Evolutionary conservation across 2,797 vertebrate species (phyloP).

Genomic region (Pteronotus mesoamericanus): DNA sequence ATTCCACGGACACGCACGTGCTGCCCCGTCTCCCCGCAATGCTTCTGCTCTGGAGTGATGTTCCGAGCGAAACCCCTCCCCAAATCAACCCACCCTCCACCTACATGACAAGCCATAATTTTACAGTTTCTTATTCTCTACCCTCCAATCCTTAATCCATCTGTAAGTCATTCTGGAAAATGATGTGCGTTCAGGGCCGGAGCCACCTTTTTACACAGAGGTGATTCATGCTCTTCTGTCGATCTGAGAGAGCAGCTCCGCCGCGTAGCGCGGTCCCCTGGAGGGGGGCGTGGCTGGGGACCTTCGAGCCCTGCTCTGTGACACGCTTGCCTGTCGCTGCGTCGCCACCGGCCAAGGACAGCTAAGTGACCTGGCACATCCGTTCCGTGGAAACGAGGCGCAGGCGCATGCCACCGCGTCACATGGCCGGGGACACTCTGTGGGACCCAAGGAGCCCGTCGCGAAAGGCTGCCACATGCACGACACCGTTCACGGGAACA

Average conservation of each 20-base stretch:
- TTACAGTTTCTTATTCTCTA: not conserved
- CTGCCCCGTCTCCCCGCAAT: not conserved
- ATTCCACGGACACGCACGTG: not conserved
- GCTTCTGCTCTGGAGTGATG: not conserved
- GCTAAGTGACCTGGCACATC: too few species aligned
- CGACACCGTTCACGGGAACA: not conserved
- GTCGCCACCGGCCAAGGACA: too few species aligned
- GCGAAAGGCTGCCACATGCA: too few species aligned
- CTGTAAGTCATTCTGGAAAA: not conserved
- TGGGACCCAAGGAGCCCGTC: not conserved
- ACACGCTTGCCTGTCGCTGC: not conserved
- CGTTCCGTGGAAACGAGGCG: not conserved
- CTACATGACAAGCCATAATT: not conserved
- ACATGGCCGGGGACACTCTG: not conserved
- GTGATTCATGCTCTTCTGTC: not conserved
- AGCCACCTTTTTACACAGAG: not conserved
- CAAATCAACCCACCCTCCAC: not conserved
- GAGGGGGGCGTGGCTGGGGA: not conserved
- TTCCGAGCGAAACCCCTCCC: not conserved
- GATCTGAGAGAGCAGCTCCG: not conserved
- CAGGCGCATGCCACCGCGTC: fast-evolving
- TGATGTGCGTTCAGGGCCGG: not conserved
- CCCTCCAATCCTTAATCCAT: not conserved
- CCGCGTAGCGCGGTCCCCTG: not conserved
- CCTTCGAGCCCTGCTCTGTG: fast-evolving